A percentile compares a stretch with the other conserved stretches of the same genome.
Conservation (phyloP, 2,888 invertebrate species). For the Habroteleia sp. region DNA sequence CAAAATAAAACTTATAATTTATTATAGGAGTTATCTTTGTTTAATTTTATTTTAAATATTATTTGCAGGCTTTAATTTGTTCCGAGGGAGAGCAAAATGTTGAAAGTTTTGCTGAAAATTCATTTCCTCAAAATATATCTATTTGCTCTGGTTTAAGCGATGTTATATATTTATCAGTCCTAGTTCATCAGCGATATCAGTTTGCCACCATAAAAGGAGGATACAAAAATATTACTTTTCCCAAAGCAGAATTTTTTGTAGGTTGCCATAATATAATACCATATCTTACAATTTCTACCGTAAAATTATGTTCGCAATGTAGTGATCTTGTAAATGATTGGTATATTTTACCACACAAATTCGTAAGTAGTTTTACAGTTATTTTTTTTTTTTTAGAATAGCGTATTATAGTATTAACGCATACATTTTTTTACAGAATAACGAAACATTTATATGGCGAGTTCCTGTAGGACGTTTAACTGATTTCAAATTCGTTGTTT, state of each 20-base stretch:
- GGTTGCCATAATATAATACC: slow-evolving; percentile 73
- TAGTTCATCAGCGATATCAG: slow-evolving; percentile 77
- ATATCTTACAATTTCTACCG: slow-evolving; percentile 71
- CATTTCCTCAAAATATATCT: slow-evolving; percentile 72
- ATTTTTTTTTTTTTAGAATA: background rate
- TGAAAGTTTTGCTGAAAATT: slow-evolving; percentile 76
- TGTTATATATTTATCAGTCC: slow-evolving; percentile 66
- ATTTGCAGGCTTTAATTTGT: slow-evolving; percentile 72
- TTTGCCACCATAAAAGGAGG: slow-evolving; percentile 66
- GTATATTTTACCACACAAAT: slow-evolving; percentile 73
- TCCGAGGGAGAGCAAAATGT: slow-evolving; percentile 75
- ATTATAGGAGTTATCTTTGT: too few relatives aligned
- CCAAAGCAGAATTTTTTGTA: slow-evolving; percentile 70
- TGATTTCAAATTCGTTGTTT: slow-evolving; percentile 65
- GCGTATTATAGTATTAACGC: background rate
- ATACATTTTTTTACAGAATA: slow-evolving; percentile 65
- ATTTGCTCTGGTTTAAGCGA: slow-evolving; percentile 68
- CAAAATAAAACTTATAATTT: too few relatives aligned
- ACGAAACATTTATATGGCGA: slow-evolving; percentile 69
- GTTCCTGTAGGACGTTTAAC: slow-evolving; percentile 74
- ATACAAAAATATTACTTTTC: slow-evolving; percentile 68
- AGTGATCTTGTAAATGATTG: slow-evolving; percentile 70
- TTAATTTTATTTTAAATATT: too few relatives aligned
- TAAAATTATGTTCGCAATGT: slow-evolving; percentile 75
- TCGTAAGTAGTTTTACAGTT: slow-evolving; percentile 65